These are phyloP conservation scores for Pelodytes ibericus DNA, from an alignment of 2,797 vertebrate genomes.

Conservation along the genomic window DNA sequence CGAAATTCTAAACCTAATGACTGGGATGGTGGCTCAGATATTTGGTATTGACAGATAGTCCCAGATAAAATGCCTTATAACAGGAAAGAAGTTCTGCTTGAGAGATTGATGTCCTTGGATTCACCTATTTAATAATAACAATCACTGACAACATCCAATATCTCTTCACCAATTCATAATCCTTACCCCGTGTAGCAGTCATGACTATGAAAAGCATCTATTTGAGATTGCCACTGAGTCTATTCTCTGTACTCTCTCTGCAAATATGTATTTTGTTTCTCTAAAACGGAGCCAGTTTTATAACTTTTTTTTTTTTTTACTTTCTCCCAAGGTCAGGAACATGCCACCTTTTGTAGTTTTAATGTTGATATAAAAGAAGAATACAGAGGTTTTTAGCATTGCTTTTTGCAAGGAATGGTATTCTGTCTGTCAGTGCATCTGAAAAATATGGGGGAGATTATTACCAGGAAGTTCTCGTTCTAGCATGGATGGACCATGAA, in stretches of 20 bases:
- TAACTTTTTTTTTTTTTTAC: no score
- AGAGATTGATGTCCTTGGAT: neutral
- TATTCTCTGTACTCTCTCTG: neutral
- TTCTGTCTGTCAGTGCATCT: no score
- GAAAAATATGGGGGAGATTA: no score
- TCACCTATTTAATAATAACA: neutral
- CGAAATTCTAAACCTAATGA: neutral
- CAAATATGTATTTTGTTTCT: neutral
- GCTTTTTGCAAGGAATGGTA: no score
- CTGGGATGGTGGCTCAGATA: neutral
- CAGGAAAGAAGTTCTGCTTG: neutral
- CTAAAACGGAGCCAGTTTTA: neutral
- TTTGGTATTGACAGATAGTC: neutral
- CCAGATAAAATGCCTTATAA: neutral
- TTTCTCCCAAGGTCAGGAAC: neutral
- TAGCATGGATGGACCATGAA: no score
- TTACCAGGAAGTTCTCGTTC: no score
- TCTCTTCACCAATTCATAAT: slow-evolving; percentile 4
- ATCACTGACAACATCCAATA: neutral
- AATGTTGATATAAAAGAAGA: neutral
- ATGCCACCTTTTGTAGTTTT: neutral
- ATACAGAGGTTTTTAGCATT: no score
- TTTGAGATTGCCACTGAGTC: neutral
- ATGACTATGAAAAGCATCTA: slow-evolving; percentile 1
- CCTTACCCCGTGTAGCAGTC: neutral